Percentiles rank a stretch among this genome's conserved stretches.
These are phyloP conservation scores for Altica lythri DNA, from an alignment of 2,888 invertebrate species.

Conservation along the genomic window DNA sequence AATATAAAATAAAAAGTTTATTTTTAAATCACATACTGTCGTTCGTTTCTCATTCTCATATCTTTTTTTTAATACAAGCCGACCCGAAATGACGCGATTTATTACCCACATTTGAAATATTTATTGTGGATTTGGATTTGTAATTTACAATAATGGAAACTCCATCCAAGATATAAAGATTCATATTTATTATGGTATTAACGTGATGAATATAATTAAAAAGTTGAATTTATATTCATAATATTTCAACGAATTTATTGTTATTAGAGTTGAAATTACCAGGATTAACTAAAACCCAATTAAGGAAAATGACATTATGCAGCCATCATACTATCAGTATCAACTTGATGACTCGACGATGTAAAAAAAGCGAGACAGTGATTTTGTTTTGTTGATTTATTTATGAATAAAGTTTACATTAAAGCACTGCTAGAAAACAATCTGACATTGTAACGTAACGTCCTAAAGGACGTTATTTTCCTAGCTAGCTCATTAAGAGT, in stretches of 20 bases:
- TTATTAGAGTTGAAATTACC: conserved; percentile 38
- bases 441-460: no score
- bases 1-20: no score
- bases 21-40: conserved; percentile 17
- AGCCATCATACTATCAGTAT: conserved; percentile 9
- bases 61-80: conserved; percentile 21
- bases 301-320: conserved; percentile 33
- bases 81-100: conserved; percentile 48
- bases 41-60: not conserved
- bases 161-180: conserved; percentile 47
- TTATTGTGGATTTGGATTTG: conserved; percentile 52
- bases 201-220: conserved; percentile 51
- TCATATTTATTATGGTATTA: conserved; percentile 51
- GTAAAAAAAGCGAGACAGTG: no score
- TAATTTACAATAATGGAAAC: conserved; percentile 51
- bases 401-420: no score
- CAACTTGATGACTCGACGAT: no score
- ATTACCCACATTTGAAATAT: conserved; percentile 51
- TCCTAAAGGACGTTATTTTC: no score
- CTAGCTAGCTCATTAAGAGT: no score
- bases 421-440: no score
- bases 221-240: conserved; percentile 40
- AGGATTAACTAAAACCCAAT: conserved; percentile 38
- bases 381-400: no score
- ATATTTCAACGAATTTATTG: conserved; percentile 41